Evolutionary conservation across 2,888 invertebrate species (phyloP), one percentile per base, ranked within the genome.

Genomic region (Luffia ferchaultella): DNA sequence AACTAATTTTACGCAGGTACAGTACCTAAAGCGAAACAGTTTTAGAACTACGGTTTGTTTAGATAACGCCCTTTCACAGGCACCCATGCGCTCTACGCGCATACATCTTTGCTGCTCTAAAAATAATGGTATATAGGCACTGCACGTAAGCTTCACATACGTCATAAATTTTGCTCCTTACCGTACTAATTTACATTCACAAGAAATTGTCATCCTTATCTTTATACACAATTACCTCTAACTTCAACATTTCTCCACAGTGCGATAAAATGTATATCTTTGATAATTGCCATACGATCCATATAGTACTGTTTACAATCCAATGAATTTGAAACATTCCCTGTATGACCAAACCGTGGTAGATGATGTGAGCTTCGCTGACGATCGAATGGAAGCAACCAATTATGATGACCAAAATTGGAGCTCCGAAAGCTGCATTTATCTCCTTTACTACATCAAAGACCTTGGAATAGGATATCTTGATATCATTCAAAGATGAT

Each of bases 301-400:
- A 79, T 41, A 72, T 55, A 0, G 67, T 62, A 51, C 75, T 73
- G 53, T 77, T 76, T 1, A 70, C n/a, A 2, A 71, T 57, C 15
- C 66, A 64, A 42, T 77, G 73, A n/a, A 60, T 40, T 0, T 60
- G 55, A 1, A 76, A 58, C 7, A 55, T 54, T 16, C 56, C 57
- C 15, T 65, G 57, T 0, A 68, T 46, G 0, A 68, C 54, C 1
- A 71, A 16, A 0, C 74, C 76, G 30, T 77, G 75, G 56, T 73
- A 78, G 42, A 79, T 68, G 1, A 73, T 75, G 53, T 78, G 69
- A 1, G 69, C 57, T 50, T 79, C 75, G 47, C 76, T 76, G 1
- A 80, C 68, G 42, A 77, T 68, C 0, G 70, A 54, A 51, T 80
- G 80, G 45, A 80, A 79, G 54, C 73, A 69, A 56, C 79, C 80